Percentiles rank a stretch among this genome's conserved stretches.
Evolutionary conservation across 1,140 invertebrate genomes (phyloP).

Genomic region (Papilio machaon): DNA sequence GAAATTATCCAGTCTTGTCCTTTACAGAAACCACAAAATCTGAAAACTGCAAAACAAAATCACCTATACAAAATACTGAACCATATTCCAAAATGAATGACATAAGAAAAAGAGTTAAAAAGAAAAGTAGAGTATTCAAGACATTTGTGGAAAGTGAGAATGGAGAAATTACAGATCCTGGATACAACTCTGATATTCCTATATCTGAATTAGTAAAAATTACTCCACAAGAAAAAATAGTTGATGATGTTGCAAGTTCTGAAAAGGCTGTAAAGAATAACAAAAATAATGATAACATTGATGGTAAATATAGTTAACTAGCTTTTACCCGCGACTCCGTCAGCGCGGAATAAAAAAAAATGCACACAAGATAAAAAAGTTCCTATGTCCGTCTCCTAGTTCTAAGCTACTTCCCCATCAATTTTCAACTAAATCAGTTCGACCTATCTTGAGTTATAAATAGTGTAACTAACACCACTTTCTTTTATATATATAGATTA

Average conservation of each 20-base stretch:
- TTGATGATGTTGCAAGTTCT: background rate
- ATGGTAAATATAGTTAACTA: background rate
- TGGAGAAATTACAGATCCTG: background rate
- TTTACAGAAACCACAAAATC: background rate
- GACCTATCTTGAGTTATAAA: too few species aligned
- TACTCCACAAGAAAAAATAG: background rate
- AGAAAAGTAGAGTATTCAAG: background rate
- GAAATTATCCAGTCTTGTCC: background rate
- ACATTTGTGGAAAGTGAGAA: background rate
- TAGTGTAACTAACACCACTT: too few species aligned
- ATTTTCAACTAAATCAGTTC: too few species aligned
- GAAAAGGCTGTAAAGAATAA: background rate
- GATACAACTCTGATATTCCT: constrained; percentile 22
- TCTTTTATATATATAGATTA: too few species aligned
- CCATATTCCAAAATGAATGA: background rate
- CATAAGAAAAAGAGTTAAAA: background rate
- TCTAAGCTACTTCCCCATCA: too few species aligned
- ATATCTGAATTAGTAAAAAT: background rate
- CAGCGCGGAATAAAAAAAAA: too few species aligned
- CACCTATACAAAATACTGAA: background rate
- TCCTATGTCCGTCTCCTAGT: too few species aligned
- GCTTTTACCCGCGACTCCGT: too few species aligned
- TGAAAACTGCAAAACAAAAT: background rate
- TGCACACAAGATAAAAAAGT: too few species aligned
- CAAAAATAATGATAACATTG: background rate